phyloP scores from a whole-genome alignment of 2,797 vertebrate genomes.

The Xerus rutilus region DNA sequence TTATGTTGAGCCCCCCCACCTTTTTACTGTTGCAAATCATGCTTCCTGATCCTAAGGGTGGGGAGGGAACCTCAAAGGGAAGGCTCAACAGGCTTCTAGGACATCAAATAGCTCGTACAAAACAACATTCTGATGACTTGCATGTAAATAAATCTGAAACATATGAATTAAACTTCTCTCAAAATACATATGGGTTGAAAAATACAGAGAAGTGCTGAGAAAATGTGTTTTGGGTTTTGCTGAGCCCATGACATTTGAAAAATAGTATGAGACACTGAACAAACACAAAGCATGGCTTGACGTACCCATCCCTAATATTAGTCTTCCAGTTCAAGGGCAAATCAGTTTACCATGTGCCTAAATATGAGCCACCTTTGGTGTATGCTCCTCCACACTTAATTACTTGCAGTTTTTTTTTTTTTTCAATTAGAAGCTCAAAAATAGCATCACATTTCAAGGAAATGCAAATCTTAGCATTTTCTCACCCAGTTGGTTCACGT shows the following conservation, averaged over 20 bases:
- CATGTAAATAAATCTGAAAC: conserved; percentile 86
- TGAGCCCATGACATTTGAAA: conserved; percentile 83
- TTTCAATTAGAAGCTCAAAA: conserved; percentile 75
- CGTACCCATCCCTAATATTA: conserved; percentile 57
- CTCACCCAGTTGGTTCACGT: conserved; percentile 50
- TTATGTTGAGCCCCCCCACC: neutral
- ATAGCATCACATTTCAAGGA: conserved; percentile 77
- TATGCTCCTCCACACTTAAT: conserved; percentile 20
- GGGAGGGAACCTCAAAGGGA: conserved; percentile 75
- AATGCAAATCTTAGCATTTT: conserved; percentile 76
- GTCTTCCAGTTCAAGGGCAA: conserved; percentile 54
- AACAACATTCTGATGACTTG: conserved; percentile 85
- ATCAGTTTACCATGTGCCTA: conserved; percentile 57
- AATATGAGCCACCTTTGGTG: conserved; percentile 53
- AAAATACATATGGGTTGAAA: conserved; percentile 81
- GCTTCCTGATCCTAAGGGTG: conserved; percentile 72
- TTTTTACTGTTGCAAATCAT: conserved; percentile 69
- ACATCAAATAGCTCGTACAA: conserved; percentile 82
- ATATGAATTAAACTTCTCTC: conserved; percentile 82
- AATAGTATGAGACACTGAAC: conserved; percentile 76
- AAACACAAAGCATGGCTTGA: conserved; percentile 65
- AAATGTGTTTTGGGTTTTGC: conserved; percentile 85
- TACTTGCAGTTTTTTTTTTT: conserved; percentile 63
- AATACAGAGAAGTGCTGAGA: conserved; percentile 77
- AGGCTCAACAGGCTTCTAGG: conserved; percentile 77